Evolutionary conservation across 2,888 invertebrate genomes (phyloP), one percentile per base, ranked within the genome.

Genomic region (Stenurella melanura): DNA sequence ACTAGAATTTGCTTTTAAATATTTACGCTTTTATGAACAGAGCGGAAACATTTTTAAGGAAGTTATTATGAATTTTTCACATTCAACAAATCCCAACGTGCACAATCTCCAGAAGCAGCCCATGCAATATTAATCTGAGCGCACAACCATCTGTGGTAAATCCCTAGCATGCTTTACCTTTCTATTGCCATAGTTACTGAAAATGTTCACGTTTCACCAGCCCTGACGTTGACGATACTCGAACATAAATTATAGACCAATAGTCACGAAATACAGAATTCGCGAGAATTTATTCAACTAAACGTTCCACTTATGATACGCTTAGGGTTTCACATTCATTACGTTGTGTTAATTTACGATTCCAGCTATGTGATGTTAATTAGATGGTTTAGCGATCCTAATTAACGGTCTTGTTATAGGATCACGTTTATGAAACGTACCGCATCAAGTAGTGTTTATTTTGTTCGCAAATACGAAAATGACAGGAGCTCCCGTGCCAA

Each of bases 121-220:
- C 30, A 34, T 17, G 10, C 61, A 63, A 17, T 63, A 63, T 63
- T 30, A 63, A 34, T 17, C 61, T 34, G 34, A 34, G 34, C 12
- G 34, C 61, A 63, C 34, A 34, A 2, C 17, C 34, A 63, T 17
- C 30, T 63, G 34, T 0, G 17, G 61, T 34, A 63, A 63, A 63
- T 63, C 61, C 17, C 34, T 11, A 30, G 34, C 30, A 11, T 17
- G n/a, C 30, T 63, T 3, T 26, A 63, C 61, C 9, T 15, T 30
- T 15, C 30, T 30, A 63, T 63, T 30, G 34, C 61, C 34, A 34
- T 63, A 63, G 61, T 63, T 63, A 63, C 60, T 34, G 34, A 63
- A 63, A 63, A 63, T 34, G 6, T 63, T 63, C 61, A 63, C 61
- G 61, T 63, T 34, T n/a, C 17, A 11, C n/a, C 34, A 30, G 61